These are phyloP conservation scores for Aplodontia rufa DNA, from an alignment of 2,113 vertebrate genomes.

Conservation along the genomic window DNA sequence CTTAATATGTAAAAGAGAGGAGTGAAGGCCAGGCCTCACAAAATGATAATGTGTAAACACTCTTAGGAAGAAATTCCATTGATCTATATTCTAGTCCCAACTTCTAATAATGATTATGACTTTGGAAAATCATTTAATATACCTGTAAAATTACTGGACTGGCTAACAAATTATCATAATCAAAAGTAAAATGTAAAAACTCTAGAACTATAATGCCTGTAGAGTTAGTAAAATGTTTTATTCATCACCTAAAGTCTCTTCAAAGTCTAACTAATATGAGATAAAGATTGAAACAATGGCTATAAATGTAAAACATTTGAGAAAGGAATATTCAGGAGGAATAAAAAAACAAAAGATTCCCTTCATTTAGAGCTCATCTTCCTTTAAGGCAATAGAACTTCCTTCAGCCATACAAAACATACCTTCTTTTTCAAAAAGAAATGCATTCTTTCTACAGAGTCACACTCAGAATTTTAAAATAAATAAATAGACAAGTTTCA, in stretches of 20 bases:
- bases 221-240: background rate
- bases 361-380: background rate
- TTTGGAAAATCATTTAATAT: background rate
- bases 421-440: background rate
- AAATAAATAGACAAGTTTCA: background rate
- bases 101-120: background rate
- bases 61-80: background rate
- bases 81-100: background rate
- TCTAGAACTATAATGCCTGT: background rate
- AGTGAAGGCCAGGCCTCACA: background rate
- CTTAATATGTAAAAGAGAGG: background rate
- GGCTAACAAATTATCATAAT: background rate
- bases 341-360: background rate
- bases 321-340: background rate
- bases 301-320: background rate
- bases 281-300: background rate
- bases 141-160: background rate
- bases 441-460: background rate
- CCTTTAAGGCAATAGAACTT: background rate
- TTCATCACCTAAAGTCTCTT: background rate
- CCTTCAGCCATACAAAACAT: background rate
- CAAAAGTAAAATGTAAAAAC: background rate
- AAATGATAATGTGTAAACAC: background rate
- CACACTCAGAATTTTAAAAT: conserved; percentile 10
- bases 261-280: background rate